phyloP scores from a whole-genome alignment of 1,140 invertebrate species.

The Plectrocnemia conspersa region DNA sequence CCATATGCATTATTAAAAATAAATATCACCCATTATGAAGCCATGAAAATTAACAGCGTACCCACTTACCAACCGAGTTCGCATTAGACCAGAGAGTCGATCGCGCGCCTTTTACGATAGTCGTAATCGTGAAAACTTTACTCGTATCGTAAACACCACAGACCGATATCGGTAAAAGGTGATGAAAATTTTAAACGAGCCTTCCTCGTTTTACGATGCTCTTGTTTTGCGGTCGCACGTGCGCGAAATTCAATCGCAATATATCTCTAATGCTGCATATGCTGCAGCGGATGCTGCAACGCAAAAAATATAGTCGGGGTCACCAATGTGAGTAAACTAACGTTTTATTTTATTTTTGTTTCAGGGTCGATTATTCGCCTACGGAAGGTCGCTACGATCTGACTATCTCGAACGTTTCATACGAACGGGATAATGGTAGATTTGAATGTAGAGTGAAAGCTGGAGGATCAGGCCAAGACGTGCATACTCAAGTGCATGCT shows the following conservation, averaged over 20 bases:
- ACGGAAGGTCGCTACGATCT: constrained; percentile 82
- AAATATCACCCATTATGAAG: too few species aligned
- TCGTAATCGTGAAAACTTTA: background rate
- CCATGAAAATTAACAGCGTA: too few species aligned
- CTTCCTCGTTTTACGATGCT: background rate
- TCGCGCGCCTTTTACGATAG: too few species aligned
- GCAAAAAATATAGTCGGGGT: background rate
- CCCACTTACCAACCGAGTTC: too few species aligned
- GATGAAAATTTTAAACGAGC: constrained; percentile 1
- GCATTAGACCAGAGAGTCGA: too few species aligned
- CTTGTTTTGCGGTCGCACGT: background rate
- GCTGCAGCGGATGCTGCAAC: background rate
- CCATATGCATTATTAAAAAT: too few species aligned
- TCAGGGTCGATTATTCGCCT: constrained; percentile 69
- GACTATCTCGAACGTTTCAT: constrained; percentile 78
- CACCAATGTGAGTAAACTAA: background rate
- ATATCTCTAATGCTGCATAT: background rate
- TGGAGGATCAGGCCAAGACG: constrained; percentile 72
- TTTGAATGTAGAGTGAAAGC: constrained; percentile 88
- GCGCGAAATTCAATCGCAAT: background rate
- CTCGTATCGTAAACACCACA: background rate
- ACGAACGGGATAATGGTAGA: constrained; percentile 83
- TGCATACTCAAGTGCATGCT: constrained; percentile 76
- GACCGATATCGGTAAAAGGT: background rate
- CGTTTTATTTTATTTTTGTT: constrained; percentile 37